Evolutionary conservation across 2,797 vertebrate species (phyloP).

Genomic region (Okamejei kenojei): DNA sequence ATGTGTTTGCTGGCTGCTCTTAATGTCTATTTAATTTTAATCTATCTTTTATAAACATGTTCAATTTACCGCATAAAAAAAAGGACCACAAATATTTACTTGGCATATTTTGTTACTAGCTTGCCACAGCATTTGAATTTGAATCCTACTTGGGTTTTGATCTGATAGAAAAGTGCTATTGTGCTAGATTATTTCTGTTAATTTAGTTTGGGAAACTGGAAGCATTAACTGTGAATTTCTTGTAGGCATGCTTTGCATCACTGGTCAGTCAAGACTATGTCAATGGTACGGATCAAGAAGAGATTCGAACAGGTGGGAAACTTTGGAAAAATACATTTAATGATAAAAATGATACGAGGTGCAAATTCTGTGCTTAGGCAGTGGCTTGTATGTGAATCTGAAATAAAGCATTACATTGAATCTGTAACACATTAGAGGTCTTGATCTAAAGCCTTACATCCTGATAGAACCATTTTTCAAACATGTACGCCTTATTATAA

Average conservation of each 20-base stretch:
- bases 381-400: background rate
- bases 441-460: background rate
- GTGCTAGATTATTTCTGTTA: background rate
- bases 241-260: conserved; percentile 89
- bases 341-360: conserved; percentile 10
- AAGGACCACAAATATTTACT: background rate
- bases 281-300: conserved; percentile 93
- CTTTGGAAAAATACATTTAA: background rate
- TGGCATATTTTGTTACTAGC: background rate
- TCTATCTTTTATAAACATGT: background rate
- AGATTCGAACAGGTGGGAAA: conserved; percentile 85
- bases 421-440: background rate
- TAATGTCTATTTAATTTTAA: background rate
- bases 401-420: background rate
- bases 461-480: background rate
- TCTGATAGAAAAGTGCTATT: background rate
- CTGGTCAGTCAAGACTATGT: conserved; percentile 96
- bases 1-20: background rate
- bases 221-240: background rate
- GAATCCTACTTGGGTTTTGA: background rate
- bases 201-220: conserved; percentile 17
- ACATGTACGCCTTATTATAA: background rate
- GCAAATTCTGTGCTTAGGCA: background rate
- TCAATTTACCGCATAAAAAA: background rate
- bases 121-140: background rate